These are phyloP conservation scores for Cryptophagus acutangulus DNA, from an alignment of 2,888 invertebrate species.

Conservation along the genomic window DNA sequence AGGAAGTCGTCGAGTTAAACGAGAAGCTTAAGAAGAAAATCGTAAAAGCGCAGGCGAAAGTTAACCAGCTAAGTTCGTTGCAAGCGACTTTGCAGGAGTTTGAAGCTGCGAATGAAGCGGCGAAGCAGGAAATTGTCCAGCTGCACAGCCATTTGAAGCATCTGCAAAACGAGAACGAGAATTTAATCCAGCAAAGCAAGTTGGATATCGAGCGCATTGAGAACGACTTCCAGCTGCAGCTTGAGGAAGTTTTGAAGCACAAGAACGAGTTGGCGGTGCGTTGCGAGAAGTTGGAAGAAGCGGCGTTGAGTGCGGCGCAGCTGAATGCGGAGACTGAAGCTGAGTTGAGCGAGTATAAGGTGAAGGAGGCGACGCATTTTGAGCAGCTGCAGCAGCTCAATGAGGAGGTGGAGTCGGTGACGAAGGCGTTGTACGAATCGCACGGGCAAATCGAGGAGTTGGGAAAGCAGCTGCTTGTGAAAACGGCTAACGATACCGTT, in stretches of 20 bases:
- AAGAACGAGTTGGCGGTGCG: conserved; percentile 40
- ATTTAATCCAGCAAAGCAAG: conserved; percentile 42
- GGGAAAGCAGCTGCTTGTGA: conserved; percentile 21
- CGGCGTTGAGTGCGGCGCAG: too few relatives aligned
- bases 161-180: conserved; percentile 45
- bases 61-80: conserved; percentile 28
- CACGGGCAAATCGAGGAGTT: conserved; percentile 15
- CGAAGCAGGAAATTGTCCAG: conserved; percentile 50
- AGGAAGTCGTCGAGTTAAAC: conserved; percentile 26
- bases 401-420: too few relatives aligned
- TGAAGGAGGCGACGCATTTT: conserved; percentile 36
- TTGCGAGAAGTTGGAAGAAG: conserved; percentile 48
- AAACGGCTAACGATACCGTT: conserved; percentile 24
- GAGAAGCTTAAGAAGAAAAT: conserved; percentile 32
- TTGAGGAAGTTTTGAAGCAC: conserved; percentile 39
- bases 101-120: conserved; percentile 49
- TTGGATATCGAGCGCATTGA: conserved; percentile 51
- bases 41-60: conserved; percentile 30
- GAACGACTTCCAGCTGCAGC: conserved; percentile 49
- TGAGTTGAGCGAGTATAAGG: too few relatives aligned
- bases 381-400: conserved; percentile 39
- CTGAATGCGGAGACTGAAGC: too few relatives aligned
- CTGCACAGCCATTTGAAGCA: conserved; percentile 51
- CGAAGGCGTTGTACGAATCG: not conserved
- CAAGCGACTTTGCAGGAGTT: conserved; percentile 35